Percentiles rank a stretch among this genome's conserved stretches.
phyloP scores from a whole-genome alignment of 2,113 vertebrate species.

The Brachypteracias leptosomus region DNA sequence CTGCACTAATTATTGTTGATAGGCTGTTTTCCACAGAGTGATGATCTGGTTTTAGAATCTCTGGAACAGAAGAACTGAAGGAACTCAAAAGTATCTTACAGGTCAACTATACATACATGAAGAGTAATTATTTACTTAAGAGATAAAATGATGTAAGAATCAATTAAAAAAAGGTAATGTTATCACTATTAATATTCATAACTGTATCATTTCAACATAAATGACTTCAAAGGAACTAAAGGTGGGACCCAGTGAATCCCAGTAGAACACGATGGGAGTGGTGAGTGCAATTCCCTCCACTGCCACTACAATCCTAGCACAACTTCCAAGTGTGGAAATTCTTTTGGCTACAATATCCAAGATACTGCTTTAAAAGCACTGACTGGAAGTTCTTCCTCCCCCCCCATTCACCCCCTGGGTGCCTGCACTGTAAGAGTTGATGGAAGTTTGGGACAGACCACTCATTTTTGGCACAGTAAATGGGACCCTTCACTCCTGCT shows the following conservation, averaged over 20 bases:
- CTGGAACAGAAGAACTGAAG: not conserved
- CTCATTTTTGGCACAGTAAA: not conserved
- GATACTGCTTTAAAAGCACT: not conserved
- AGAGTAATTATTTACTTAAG: not conserved
- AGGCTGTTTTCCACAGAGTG: not conserved
- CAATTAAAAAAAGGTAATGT: not conserved
- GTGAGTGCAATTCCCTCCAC: not conserved
- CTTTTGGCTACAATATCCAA: not conserved
- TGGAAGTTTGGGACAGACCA: not conserved
- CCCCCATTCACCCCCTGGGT: too few species aligned
- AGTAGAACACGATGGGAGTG: not conserved
- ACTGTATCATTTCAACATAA: not conserved
- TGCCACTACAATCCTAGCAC: not conserved
- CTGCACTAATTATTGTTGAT: not conserved
- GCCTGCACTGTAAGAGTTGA: not conserved
- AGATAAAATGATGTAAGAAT: not conserved
- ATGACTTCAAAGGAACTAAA: not conserved
- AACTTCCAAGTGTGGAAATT: not conserved
- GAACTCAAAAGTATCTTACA: not conserved
- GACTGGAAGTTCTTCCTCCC: not conserved
- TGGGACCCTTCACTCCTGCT: not conserved
- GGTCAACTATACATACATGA: not conserved
- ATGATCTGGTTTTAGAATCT: not conserved
- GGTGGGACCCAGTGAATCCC: not conserved
- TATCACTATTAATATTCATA: not conserved